Evolutionary conservation across 53 echinoderm and acorn worm genomes (phyloP), one percentile per base, ranked within the genome.

Genomic region (Astropecten irregularis): DNA sequence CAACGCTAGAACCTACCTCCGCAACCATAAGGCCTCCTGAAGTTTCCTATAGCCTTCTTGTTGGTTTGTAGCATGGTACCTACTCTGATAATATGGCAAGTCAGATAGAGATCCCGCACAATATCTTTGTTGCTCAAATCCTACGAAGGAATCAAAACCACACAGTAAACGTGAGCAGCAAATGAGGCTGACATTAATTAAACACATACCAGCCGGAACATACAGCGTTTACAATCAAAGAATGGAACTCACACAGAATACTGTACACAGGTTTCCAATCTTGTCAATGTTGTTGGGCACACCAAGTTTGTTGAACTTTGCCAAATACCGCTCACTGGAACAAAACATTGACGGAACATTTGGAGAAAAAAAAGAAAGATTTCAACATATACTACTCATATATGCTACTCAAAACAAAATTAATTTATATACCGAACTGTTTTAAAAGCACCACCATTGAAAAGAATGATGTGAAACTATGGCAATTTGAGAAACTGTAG

Each of bases 1-100:
- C n/a, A n/a, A n/a, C n/a, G n/a, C n/a, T n/a, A n/a, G n/a, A n/a
- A n/a, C n/a, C 65, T 73, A 99, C 99, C 94, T 48, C 99, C 99
- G 73, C 92, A 94, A 6, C 94, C 99, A 71, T 95, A 95, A 1
- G 99, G 99, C 83, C 92, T 92, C 70, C 99, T 92, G 87, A 56
- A 79, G 47, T 48, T 60, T 21, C 48, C 25, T 0, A 19, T 51
- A 5, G 6, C 44, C 25, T 57, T 59, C 74, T 81, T 90, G 16
- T 35, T 81, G 0, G 57, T 16, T 16, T 42, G 31, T 56, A 64
- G 44, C 85, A 91, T 91, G 82, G 54, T 39, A 1, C 92, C 95
- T 51, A 84, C 59, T 53, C 92, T 82, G 58, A 92, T 88, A 36
- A 94, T 89, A 39, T 99, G 99, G 69, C 94, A 94, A 18, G 92